phyloP scores from a whole-genome alignment of 2,797 vertebrate species.

The Gadopsis bispinosus region DNA sequence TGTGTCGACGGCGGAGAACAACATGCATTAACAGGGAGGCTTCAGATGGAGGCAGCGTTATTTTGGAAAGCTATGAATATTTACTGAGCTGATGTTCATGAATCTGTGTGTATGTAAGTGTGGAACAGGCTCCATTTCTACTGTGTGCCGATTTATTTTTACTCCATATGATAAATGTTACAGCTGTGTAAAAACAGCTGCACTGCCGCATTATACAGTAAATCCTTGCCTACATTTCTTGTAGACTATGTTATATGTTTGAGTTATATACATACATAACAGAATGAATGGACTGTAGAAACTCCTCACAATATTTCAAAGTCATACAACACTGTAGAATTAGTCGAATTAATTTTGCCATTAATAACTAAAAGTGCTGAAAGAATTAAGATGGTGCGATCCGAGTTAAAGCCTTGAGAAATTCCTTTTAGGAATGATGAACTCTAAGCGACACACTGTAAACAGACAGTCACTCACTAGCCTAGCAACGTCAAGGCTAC shows the following conservation, averaged over 20 bases:
- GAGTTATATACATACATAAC: background rate
- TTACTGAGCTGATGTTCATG: slow-evolving; percentile 21
- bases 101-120: background rate
- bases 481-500: background rate
- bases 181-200: background rate
- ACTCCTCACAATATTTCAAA: background rate
- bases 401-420: background rate
- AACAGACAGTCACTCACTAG: background rate
- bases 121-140: background rate
- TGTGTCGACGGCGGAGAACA: slow-evolving; percentile 58
- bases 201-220: background rate
- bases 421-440: background rate
- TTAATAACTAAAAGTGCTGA: background rate
- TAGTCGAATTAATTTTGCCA: background rate
- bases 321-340: background rate
- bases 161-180: background rate
- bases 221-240: background rate
- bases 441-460: background rate
- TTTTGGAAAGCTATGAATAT: slow-evolving; percentile 45
- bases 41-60: slow-evolving; percentile 27
- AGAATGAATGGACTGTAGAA: background rate
- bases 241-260: background rate
- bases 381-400: background rate
- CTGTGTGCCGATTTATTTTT: background rate
- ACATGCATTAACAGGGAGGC: slow-evolving; percentile 64